These are phyloP conservation scores for Polydrusus tereticollis DNA, from an alignment of 2,888 invertebrate genomes.

Conservation along the genomic window DNA sequence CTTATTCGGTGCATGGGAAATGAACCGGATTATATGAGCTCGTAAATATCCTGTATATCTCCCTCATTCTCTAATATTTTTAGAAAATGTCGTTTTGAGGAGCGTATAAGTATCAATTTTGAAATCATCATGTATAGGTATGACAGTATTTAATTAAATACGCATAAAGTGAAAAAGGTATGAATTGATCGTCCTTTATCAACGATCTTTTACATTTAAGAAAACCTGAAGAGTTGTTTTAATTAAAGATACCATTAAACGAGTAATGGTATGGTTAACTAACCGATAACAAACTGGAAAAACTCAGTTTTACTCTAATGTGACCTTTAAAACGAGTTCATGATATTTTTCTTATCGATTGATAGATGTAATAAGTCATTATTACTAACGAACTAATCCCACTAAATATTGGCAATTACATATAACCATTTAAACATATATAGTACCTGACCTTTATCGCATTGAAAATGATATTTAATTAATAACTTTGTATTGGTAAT, in stretches of 20 bases:
- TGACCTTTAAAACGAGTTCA: background rate
- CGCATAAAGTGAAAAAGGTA: background rate
- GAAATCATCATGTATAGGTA: too few species aligned
- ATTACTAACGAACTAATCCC: background rate
- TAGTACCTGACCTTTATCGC: background rate
- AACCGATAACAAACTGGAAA: background rate
- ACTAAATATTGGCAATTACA: constrained; percentile 13
- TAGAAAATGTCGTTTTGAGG: too few species aligned
- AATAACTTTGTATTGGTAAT: background rate
- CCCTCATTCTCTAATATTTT: too few species aligned
- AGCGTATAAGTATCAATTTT: too few species aligned
- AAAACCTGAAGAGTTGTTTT: constrained; percentile 16
- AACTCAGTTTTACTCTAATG: background rate
- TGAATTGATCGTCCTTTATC: background rate
- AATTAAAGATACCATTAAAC: constrained; percentile 27
- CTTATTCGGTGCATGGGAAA: too few species aligned
- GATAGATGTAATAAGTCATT: constrained; percentile 6
- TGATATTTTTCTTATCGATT: constrained; percentile 7
- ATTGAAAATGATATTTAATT: constrained; percentile 11
- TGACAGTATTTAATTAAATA: background rate
- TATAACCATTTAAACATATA: background rate
- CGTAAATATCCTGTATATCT: too few species aligned
- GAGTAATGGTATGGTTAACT: background rate
- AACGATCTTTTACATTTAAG: background rate
- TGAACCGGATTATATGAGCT: too few species aligned